These are phyloP conservation scores for Sporophila hypoxantha DNA, from an alignment of 2,113 vertebrate genomes.

Conservation along the genomic window DNA sequence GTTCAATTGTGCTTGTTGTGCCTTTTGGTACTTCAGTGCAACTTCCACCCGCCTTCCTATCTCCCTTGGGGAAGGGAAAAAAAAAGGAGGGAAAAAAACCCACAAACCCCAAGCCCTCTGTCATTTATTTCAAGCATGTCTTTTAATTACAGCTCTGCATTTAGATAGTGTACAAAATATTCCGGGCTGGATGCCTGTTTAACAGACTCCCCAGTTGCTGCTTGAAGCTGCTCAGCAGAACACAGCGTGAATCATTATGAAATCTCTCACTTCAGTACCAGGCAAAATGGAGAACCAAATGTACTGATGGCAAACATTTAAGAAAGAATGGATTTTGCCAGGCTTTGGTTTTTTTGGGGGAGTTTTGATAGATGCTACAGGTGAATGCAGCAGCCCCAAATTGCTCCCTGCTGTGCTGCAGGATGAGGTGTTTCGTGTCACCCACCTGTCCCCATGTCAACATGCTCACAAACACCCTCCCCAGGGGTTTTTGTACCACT, in stretches of 20 bases:
- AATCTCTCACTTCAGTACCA: slow-evolving; percentile 13
- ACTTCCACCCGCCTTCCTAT: background rate
- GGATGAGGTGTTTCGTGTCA: background rate
- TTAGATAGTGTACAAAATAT: slow-evolving; percentile 47
- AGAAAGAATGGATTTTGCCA: slow-evolving; percentile 1
- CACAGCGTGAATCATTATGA: slow-evolving; percentile 45
- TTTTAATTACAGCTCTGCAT: slow-evolving; percentile 35
- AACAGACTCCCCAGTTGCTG: slow-evolving; percentile 50
- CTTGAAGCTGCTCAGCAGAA: slow-evolving; percentile 45
- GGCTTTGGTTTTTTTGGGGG: background rate
- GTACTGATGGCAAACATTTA: slow-evolving; percentile 31
- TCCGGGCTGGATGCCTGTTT: slow-evolving; percentile 47
- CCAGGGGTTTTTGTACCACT: background rate
- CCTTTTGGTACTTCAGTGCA: background rate
- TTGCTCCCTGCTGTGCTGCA: accelerated
- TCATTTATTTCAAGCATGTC: slow-evolving; percentile 33
- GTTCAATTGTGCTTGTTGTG: background rate
- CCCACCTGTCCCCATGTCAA: background rate
- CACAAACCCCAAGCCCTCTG: slow-evolving; percentile 6
- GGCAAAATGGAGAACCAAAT: slow-evolving; percentile 45
- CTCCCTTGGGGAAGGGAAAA: background rate
- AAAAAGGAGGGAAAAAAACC: accelerated
- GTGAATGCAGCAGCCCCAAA: background rate
- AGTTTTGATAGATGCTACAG: background rate
- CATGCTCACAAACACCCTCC: background rate